Percentiles rank a stretch among this genome's conserved stretches.
phyloP scores from a whole-genome alignment of 2,888 invertebrate genomes.

The Busseola fusca region DNA sequence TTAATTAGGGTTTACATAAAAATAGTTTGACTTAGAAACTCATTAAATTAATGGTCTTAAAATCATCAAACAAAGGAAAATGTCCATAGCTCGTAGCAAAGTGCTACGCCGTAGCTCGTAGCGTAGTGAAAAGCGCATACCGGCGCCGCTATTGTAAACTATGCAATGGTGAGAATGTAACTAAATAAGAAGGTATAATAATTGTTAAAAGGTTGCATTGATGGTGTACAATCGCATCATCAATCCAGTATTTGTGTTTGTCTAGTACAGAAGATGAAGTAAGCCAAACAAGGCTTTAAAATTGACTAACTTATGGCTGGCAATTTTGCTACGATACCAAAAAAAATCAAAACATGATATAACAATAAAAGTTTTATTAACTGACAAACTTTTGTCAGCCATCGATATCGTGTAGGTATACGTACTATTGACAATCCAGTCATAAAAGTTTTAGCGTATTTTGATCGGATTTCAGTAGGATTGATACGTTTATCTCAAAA shows the following conservation, averaged over 20 bases:
- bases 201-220: constrained; percentile 3
- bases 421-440: constrained; percentile 38
- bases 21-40: neutral
- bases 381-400: constrained; percentile 40
- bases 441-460: constrained; percentile 54
- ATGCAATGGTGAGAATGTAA: constrained; percentile 15
- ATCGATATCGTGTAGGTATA: constrained; percentile 22
- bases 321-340: constrained; percentile 11
- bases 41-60: constrained; percentile 2
- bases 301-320: constrained; percentile 12
- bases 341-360: constrained; percentile 34
- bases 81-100: constrained; percentile 19
- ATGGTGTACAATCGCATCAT: neutral
- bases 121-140: constrained; percentile 28
- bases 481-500: constrained; percentile 32
- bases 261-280: neutral
- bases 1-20: neutral
- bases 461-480: constrained; percentile 44
- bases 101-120: constrained; percentile 32
- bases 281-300: constrained; percentile 7
- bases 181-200: constrained; percentile 19
- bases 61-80: constrained; percentile 22
- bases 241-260: neutral
- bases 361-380: constrained; percentile 45
- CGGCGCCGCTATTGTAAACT: constrained; percentile 40